Conservation (phyloP, 2,113 vertebrate species). For the Trichomycterus rosablanca region DNA sequence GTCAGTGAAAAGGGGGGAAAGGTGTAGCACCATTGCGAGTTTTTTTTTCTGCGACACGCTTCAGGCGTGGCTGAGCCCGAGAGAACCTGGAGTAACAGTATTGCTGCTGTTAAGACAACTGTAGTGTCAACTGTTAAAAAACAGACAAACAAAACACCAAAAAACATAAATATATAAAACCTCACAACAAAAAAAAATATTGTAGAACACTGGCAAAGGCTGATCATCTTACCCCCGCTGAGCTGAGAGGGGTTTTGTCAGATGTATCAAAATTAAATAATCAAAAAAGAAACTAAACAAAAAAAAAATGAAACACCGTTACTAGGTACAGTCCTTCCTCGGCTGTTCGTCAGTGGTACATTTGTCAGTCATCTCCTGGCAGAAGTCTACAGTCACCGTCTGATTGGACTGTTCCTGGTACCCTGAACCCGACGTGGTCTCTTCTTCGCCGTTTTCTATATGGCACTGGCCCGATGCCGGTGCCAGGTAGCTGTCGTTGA, state of each 20-base stretch:
- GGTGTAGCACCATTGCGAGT: constrained; percentile 67
- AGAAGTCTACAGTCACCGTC: constrained; percentile 96
- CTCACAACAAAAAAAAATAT: constrained; percentile 55
- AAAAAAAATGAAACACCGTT: constrained; percentile 47
- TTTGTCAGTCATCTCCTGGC: constrained; percentile 99
- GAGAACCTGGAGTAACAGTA: constrained; percentile 72
- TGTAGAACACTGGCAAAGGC: constrained; percentile 81
- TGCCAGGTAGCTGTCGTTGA: constrained; percentile 74
- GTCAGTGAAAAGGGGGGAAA: constrained; percentile 49
- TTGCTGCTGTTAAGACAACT: constrained; percentile 81
- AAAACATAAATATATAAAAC: constrained; percentile 67
- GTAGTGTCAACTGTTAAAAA: constrained; percentile 72
- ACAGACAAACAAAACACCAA: constrained; percentile 47
- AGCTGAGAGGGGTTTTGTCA: constrained; percentile 62
- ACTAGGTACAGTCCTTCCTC: constrained; percentile 87
- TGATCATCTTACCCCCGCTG: constrained; percentile 71
- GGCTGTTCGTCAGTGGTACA: constrained; percentile 98
- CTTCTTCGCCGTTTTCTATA: constrained; percentile 57
- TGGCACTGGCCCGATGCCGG: constrained; percentile 62
- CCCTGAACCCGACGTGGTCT: constrained; percentile 64
- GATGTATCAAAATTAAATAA: constrained; percentile 65
- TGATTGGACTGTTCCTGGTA: constrained; percentile 84
- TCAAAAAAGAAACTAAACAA: constrained; percentile 35
- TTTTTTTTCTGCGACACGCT: constrained; percentile 49
- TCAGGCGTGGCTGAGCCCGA: constrained; percentile 54